Conservation (phyloP, 2,113 vertebrate genomes). For the Apus apus region DNA sequence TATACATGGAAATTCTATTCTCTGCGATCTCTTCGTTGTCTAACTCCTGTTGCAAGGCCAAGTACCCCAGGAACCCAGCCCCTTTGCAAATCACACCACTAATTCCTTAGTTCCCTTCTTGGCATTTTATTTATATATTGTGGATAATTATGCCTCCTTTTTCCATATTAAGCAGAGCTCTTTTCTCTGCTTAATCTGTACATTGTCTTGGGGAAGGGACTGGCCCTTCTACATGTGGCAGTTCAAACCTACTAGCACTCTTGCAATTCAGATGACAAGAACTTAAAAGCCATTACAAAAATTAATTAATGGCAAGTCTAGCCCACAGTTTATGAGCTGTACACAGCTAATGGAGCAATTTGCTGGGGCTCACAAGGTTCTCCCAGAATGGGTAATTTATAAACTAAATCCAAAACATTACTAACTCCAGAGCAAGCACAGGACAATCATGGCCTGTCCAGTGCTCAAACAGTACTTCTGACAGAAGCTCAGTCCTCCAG, state of each 20-base stretch:
- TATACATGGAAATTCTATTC: background rate
- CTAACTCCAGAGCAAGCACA: background rate
- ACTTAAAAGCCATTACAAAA: background rate
- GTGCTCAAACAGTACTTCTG: background rate
- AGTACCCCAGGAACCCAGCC: background rate
- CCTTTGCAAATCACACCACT: background rate
- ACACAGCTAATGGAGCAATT: background rate
- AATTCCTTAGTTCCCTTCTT: background rate
- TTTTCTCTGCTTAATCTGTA: background rate
- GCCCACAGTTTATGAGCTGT: background rate
- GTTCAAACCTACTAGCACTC: background rate
- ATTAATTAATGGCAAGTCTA: background rate
- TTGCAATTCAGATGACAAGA: background rate
- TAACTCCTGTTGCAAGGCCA: background rate
- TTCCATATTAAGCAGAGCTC: no score
- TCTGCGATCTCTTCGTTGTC: background rate
- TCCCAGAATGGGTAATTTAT: background rate
- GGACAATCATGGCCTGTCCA: background rate
- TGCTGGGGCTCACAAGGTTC: background rate
- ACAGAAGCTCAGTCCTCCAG: background rate
- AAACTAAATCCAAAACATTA: background rate
- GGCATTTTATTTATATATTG: rapidly evolving
- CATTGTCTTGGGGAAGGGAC: background rate
- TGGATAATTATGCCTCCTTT: background rate
- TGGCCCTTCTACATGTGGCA: background rate